phyloP scores from a whole-genome alignment of 2,888 invertebrate species.

The Penaeus monodon region DNA sequence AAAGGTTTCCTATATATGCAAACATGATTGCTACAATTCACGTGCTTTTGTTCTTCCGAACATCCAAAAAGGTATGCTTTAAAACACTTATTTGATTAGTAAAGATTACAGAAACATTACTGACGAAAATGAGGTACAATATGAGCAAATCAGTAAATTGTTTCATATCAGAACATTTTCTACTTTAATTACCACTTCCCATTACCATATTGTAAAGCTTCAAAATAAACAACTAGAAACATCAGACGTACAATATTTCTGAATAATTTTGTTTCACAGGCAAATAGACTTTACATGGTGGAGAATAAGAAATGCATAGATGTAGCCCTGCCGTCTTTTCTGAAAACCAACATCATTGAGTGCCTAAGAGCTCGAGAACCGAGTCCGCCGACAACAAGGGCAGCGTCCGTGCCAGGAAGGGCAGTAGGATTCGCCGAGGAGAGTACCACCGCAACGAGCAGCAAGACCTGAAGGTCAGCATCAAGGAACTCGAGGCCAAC shows the following conservation, averaged over 20 bases:
- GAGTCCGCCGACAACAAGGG: conserved; percentile 26
- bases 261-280: conserved; percentile 67
- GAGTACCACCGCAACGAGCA: conserved; percentile 25
- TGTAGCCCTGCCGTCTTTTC: conserved; percentile 42
- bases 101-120: not conserved
- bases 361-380: conserved; percentile 36
- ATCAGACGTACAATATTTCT: no score
- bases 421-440: conserved; percentile 35
- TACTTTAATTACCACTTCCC: no score
- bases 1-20: conserved; percentile 40
- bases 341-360: conserved; percentile 34
- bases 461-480: conserved; percentile 17
- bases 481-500: conserved; percentile 57
- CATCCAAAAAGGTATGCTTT: conserved; percentile 48
- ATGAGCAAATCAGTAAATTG: no score
- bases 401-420: conserved; percentile 9
- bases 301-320: conserved; percentile 39
- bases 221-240: no score
- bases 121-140: not conserved
- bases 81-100: no score
- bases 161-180: no score
- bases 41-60: conserved; percentile 50
- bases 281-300: conserved; percentile 67
- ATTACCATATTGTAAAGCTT: no score
- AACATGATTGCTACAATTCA: conserved; percentile 46